Percentiles rank a stretch among this genome's conserved stretches.
These are phyloP conservation scores for Dolomedes plantarius DNA, from an alignment of 2,888 invertebrate species.

Conservation along the genomic window DNA sequence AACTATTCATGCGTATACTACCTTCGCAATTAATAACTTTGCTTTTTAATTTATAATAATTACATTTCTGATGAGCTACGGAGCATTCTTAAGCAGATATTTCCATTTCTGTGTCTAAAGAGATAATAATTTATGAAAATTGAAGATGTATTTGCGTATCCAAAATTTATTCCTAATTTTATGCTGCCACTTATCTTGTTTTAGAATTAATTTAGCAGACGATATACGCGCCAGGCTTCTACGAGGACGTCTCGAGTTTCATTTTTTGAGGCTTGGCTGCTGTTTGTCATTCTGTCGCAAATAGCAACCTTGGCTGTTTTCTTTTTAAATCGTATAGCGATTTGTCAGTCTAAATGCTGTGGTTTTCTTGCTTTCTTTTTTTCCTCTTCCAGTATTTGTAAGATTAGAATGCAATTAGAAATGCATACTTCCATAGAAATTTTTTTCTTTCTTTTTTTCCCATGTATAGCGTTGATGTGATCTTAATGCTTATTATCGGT, in stretches of 20 bases:
- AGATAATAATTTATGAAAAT: not conserved
- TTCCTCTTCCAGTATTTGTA: not conserved
- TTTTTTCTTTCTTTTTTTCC: too few relatives aligned
- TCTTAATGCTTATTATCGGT: too few relatives aligned
- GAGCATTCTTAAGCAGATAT: too few relatives aligned
- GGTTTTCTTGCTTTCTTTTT: not conserved
- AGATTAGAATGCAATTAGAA: too few relatives aligned
- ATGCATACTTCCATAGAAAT: too few relatives aligned
- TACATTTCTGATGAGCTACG: too few relatives aligned
- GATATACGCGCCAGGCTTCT: not conserved
- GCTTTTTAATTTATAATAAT: too few relatives aligned
- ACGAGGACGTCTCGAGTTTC: not conserved
- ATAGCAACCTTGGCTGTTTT: conserved; percentile 2
- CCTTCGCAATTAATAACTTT: too few relatives aligned
- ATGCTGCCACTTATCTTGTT: not conserved
- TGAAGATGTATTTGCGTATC: not conserved
- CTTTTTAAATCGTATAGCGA: not conserved
- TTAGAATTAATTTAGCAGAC: not conserved
- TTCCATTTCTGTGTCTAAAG: not conserved
- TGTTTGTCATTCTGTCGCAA: conserved; percentile 2
- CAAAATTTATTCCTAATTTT: not conserved
- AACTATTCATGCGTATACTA: too few relatives aligned
- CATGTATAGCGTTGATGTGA: too few relatives aligned
- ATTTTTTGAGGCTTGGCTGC: not conserved
- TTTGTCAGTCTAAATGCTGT: not conserved